A percentile compares a stretch with the other conserved stretches of the same genome.
Evolutionary conservation across 2,113 vertebrate genomes (phyloP).

Genomic region (Hippolais icterina): DNA sequence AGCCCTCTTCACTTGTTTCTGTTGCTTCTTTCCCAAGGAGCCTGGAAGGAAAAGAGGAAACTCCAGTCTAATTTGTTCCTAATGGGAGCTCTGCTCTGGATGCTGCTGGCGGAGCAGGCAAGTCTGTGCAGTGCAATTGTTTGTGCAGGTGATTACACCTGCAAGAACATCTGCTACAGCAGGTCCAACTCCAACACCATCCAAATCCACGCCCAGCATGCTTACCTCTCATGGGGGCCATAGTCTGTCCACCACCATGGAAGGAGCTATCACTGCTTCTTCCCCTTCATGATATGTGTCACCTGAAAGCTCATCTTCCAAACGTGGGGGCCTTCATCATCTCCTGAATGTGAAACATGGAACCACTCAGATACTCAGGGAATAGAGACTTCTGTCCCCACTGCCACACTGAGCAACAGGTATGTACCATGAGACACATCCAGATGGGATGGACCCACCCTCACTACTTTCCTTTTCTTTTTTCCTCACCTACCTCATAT

Average conservation of each 20-base stretch:
- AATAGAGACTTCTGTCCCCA: neutral
- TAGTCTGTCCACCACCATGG: neutral
- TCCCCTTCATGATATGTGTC: neutral
- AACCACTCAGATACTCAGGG: accelerated
- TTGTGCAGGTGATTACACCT: neutral
- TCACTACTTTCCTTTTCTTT: neutral
- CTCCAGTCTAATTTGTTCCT: neutral
- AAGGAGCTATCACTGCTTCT: neutral
- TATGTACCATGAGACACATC: neutral
- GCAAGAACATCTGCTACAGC: neutral
- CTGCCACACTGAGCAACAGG: neutral
- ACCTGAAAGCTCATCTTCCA: neutral
- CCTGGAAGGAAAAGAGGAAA: slow-evolving; percentile 19
- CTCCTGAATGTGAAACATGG: accelerated
- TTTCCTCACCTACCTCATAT: neutral
- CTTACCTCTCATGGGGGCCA: neutral
- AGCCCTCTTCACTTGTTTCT: neutral
- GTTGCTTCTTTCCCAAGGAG: neutral
- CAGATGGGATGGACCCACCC: neutral
- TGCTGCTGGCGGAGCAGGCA: neutral
- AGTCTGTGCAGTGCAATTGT: neutral
- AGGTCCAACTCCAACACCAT: neutral
- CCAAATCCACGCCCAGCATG: neutral
- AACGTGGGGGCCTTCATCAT: accelerated
- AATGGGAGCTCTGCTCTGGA: neutral